Conservation (phyloP, 2,797 vertebrate genomes). For the Gymnoscopelus braueri region DNA sequence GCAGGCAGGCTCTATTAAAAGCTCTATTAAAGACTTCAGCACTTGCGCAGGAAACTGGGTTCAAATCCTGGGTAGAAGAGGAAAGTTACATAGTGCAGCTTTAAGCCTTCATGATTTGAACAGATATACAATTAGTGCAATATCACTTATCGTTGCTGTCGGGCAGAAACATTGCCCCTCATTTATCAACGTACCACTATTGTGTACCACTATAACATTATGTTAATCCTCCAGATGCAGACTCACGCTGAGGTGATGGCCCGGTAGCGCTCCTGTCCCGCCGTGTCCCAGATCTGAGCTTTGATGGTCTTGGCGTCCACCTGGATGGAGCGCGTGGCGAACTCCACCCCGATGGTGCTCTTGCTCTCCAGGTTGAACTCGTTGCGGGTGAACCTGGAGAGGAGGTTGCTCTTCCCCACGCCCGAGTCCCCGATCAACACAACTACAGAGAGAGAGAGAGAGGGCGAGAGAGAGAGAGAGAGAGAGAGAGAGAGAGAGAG, state of each 20-base stretch:
- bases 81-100: too few relatives aligned
- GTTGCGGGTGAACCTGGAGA: slow-evolving; percentile 95
- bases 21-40: too few relatives aligned
- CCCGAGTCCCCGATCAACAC: slow-evolving; percentile 97
- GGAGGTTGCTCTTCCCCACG: slow-evolving; percentile 96
- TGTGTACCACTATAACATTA: too few relatives aligned
- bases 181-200: too few relatives aligned
- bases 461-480: slow-evolving; percentile 12
- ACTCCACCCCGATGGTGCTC: slow-evolving; percentile 97
- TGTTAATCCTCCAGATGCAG: background rate
- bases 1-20: too few relatives aligned
- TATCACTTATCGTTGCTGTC: too few relatives aligned
- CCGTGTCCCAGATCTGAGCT: slow-evolving; percentile 98
- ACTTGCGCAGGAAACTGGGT: too few relatives aligned
- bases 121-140: too few relatives aligned
- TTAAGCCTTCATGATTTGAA: too few relatives aligned
- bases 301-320: slow-evolving; percentile 98
- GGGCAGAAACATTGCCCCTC: too few relatives aligned
- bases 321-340: slow-evolving; percentile 97
- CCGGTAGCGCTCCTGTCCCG: slow-evolving; percentile 95
- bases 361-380: slow-evolving; percentile 98
- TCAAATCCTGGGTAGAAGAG: too few relatives aligned
- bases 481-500: too few relatives aligned
- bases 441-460: slow-evolving; percentile 74
- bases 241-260: slow-evolving; percentile 98